Evolutionary conservation across 2,888 invertebrate genomes (phyloP), one percentile per base, ranked within the genome.

Genomic region (Notodonta dromedarius): DNA sequence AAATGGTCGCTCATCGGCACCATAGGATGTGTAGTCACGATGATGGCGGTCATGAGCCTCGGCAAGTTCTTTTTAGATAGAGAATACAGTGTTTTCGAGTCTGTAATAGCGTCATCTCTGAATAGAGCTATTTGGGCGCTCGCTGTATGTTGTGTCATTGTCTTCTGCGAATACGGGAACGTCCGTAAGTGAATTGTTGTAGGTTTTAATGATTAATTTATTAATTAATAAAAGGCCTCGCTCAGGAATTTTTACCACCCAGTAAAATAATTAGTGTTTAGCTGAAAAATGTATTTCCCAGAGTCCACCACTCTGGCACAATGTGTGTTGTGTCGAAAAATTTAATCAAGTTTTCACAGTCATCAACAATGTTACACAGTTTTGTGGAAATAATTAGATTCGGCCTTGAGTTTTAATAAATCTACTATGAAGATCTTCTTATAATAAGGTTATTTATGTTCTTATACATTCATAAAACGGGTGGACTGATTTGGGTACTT

Each of bases 161-260:
- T 70, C 0, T 14, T 76, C 1, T 80, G 76, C 57, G 80, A 80
- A 65, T 83, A 83, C 59, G 84, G 83, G 0, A 64, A 69, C 6
- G 66, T 82, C 2, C 79, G 83, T 83, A 69, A 80, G 83, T 82
- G 59, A n/a, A 5, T 46, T 24, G 0, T 42, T 11, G 12, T 42
- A 42, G 9, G 4, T 9, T 42, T 12, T 12, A 42, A 42, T 12
- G 2, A 35, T 4, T 35, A 35, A 6, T 35, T 6, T 1, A 6
- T 35, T 35, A 6, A 6, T 35, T 3, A 6, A 3, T 35, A 3
- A 35, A 35, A 35, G 35, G 35, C 7, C 35, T 35, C 35, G 6
- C 35, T 7, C 42, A 42, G 8, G 0, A 24, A 11, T 9, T 8
- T 2, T 24, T 2, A 24, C 24, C 24, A 24, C 24, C 63, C 50